Base-by-base conservation (phyloP, 2,113 vertebrate species). In the Anarrhichthys ocellatus region DNA sequence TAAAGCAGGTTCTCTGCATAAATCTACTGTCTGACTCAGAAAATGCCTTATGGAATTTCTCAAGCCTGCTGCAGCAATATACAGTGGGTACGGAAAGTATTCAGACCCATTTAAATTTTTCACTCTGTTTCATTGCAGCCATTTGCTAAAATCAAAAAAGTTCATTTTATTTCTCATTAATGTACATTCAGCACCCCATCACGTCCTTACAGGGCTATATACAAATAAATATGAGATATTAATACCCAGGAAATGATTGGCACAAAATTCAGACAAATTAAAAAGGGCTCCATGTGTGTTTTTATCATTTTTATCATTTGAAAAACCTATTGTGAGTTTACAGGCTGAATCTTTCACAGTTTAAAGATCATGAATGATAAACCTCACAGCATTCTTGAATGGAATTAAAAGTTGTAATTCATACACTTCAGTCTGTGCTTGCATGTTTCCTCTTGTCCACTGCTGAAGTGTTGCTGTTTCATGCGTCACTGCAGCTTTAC, bases 41-140 rank as follows among this genome's bases (percentile, higher is more conserved):
- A 77, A 75, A 91, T 63, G 64, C 79, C 79, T 74, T 46, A 34
- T 80, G 80, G 75, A 84, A 83, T 87, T 73, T 80, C 75, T 84
- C 73, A 77, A 73, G 72, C 62, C 54, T 73, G 78, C 85, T 66
- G 85, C 81, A 83, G 86, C 80, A 71, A 76, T 65, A 77, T n/a
- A n/a, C n/a, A n/a, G n/a, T n/a, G n/a, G n/a, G n/a, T n/a, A n/a
- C n/a, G n/a, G n/a, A n/a, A n/a, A n/a, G n/a, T n/a, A n/a, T n/a
- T n/a, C n/a, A n/a, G n/a, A n/a, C n/a, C n/a, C n/a, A n/a, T n/a
- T n/a, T n/a, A n/a, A n/a, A n/a, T n/a, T n/a, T n/a, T n/a, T n/a
- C n/a, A n/a, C n/a, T n/a, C n/a, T n/a, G n/a, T n/a, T n/a, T n/a
- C n/a, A n/a, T n/a, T n/a, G n/a, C n/a, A n/a, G n/a, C n/a, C n/a